A percentile compares a stretch with the other conserved stretches of the same genome.
These are phyloP conservation scores for Esperia sulphurella DNA, from an alignment of 2,888 invertebrate genomes.

Conservation along the genomic window DNA sequence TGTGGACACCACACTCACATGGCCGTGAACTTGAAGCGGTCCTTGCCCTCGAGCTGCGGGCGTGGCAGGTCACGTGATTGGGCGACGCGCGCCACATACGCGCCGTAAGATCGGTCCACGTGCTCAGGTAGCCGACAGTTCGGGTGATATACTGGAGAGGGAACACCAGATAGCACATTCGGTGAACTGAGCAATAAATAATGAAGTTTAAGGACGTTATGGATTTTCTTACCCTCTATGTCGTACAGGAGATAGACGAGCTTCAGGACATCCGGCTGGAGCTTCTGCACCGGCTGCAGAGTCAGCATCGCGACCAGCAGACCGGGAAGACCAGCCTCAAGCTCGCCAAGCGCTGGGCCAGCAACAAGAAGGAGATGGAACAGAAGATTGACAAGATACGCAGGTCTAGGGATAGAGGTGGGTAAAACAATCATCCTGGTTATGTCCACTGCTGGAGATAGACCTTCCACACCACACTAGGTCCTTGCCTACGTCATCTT, in stretches of 20 bases:
- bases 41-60: slow-evolving; percentile 40
- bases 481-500: too few relatives aligned
- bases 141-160: slow-evolving; percentile 47
- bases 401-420: slow-evolving; percentile 70
- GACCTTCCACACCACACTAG: too few relatives aligned
- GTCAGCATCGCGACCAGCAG: slow-evolving; percentile 70
- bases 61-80: slow-evolving; percentile 15
- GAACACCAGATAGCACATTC: too few relatives aligned
- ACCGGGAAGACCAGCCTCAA: slow-evolving; percentile 60
- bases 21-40: slow-evolving; percentile 42
- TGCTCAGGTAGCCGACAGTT: slow-evolving; percentile 60
- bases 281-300: slow-evolving; percentile 82
- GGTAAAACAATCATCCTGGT: not conserved
- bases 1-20: too few relatives aligned
- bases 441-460: too few relatives aligned
- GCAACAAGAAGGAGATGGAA: slow-evolving; percentile 76
- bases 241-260: slow-evolving; percentile 83
- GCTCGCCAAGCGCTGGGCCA: slow-evolving; percentile 71
- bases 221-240: not conserved
- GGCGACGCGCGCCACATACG: slow-evolving; percentile 34
- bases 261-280: slow-evolving; percentile 84
- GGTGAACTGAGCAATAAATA: too few relatives aligned
- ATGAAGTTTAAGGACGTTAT: too few relatives aligned
- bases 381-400: slow-evolving; percentile 78
- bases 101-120: slow-evolving; percentile 53